Conservation (phyloP, 2,113 vertebrate genomes). For the Neodontobutis hainanensis region DNA sequence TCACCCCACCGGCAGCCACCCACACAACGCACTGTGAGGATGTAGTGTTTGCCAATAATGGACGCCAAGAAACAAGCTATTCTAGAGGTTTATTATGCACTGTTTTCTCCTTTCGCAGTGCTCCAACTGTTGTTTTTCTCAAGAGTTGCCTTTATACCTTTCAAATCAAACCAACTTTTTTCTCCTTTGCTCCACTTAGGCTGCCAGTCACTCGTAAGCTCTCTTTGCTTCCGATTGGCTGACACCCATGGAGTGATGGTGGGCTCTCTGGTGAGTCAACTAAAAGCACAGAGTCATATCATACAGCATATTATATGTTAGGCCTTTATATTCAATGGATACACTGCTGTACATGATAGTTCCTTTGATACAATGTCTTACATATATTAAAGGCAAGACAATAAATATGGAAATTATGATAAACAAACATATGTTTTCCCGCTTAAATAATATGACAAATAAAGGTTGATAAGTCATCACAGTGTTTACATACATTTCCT, state of each 20-base stretch:
- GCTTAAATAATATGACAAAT: too few relatives aligned
- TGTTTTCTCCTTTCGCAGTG: background rate
- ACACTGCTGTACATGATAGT: background rate
- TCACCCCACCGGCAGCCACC: slow-evolving; percentile 43
- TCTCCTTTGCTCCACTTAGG: slow-evolving; percentile 15
- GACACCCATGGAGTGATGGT: background rate
- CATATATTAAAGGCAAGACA: background rate
- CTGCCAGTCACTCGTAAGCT: background rate
- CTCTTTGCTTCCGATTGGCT: slow-evolving; percentile 18
- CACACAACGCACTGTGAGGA: slow-evolving; percentile 36
- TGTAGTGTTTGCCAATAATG: slow-evolving; percentile 37
- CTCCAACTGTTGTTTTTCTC: slow-evolving; percentile 25
- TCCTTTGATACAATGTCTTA: background rate
- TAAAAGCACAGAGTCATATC: slow-evolving; percentile 13
- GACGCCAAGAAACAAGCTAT: slow-evolving; percentile 17
- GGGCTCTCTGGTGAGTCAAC: slow-evolving; percentile 17
- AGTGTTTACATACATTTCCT: too few relatives aligned
- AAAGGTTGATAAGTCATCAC: too few relatives aligned
- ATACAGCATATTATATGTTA: slow-evolving; percentile 38
- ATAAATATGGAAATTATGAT: background rate
- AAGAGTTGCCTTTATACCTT: slow-evolving; percentile 31
- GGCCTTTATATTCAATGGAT: slow-evolving; percentile 24
- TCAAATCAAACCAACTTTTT: slow-evolving; percentile 11
- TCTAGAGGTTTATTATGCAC: background rate
- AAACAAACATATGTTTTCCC: background rate